Evolutionary conservation across 2,888 invertebrate species (phyloP), one percentile per base, ranked within the genome.

Genomic region (Lepidochrysops patricia): DNA sequence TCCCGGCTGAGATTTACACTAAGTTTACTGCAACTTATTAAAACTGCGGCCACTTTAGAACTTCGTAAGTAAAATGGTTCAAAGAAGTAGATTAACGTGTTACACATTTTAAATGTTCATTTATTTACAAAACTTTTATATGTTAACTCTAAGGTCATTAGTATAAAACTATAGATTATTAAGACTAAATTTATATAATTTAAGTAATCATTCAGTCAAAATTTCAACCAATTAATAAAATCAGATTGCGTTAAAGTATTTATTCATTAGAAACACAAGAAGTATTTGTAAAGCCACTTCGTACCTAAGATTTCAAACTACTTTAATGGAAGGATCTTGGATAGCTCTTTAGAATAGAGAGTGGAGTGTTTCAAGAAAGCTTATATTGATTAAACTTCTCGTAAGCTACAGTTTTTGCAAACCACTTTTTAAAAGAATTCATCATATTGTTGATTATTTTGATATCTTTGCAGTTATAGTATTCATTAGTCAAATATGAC

Each of bases 311-410:
- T 54, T 54, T 54, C 32, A 13, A 54, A 54, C 54, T 54, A 32
- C 54, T 54, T 54, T 54, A 54, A 54, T 32, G 32, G 27, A 32
- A 54, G 32, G 54, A 54, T 54, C 54, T 29, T 32, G 54, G 54
- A 54, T 54, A 54, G 54, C 54, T 54, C 54, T 32, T 54, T 54
- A 54, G 54, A 54, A 54, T 54, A 54, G 54, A 32, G 54, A 54
- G 32, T 54, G 54, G 19, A 54, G 54, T 54, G 54, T 54, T 54
- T 54, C 54, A 32, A 32, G 54, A 32, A 54, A 54, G 54, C 54
- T 54, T 54, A 54, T 54, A 54, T 54, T 54, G 54, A 54, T 54
- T 54, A 54, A 54, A 19, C 19, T 32, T 32, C 32, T 54, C 52
- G 54, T 54, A 15, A 19, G 27, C 13, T 29, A 54, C 32, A 52